Conservation (phyloP, 2,888 invertebrate species). For the Yponomeuta evonymella region DNA sequence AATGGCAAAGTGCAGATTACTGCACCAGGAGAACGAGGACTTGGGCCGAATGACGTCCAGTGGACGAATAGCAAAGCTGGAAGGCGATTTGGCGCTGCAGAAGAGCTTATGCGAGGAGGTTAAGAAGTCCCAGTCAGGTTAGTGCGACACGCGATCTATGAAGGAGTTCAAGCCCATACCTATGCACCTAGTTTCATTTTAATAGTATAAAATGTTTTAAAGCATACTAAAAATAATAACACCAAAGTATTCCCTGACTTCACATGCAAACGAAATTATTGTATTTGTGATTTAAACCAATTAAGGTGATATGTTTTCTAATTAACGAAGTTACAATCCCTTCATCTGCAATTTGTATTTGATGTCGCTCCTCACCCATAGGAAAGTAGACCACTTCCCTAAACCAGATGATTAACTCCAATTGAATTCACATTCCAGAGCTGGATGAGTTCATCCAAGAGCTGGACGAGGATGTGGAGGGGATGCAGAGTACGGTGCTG, state of each 20-base stretch:
- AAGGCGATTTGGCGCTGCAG: slow-evolving; percentile 95
- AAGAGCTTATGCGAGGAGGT: slow-evolving; percentile 97
- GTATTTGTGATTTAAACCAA: no score
- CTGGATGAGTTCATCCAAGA: slow-evolving; percentile 96
- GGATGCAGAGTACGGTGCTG: slow-evolving; percentile 98
- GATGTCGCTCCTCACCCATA: background rate
- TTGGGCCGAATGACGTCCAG: slow-evolving; percentile 96
- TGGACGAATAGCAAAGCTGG: slow-evolving; percentile 95
- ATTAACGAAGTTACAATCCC: no score
- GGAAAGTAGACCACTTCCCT: background rate
- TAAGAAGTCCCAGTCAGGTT: slow-evolving; percentile 96
- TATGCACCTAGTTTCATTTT: no score
- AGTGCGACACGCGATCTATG: slow-evolving; percentile 21
- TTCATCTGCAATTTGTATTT: no score
- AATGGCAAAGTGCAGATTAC: slow-evolving; percentile 96
- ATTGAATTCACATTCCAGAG: slow-evolving; percentile 75
- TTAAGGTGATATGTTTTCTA: no score
- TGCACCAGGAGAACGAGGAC: slow-evolving; percentile 98
- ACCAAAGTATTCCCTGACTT: no score
- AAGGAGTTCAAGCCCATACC: background rate
- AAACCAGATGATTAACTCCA: background rate
- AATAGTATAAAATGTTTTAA: no score
- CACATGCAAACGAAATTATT: no score
- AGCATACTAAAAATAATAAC: no score
- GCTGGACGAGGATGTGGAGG: slow-evolving; percentile 97